Evolutionary conservation across 64 coral and sea anemone species (phyloP).

Genomic region (Dendronephthya gigantea): DNA sequence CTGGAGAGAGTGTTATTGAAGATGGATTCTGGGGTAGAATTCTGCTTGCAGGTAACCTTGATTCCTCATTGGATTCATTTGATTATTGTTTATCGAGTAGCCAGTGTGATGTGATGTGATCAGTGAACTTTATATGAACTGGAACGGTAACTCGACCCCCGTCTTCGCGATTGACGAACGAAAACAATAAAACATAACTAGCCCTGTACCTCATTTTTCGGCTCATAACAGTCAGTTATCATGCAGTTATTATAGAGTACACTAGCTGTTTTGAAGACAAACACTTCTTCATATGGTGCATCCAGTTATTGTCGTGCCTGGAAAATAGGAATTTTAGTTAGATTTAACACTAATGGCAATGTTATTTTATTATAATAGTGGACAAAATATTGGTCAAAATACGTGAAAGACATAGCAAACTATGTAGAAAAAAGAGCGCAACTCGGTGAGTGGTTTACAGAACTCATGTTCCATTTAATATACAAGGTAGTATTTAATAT

Average conservation of each 20-base stretch:
- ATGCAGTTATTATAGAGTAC: too few relatives aligned
- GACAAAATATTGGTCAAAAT: constrained; percentile 91
- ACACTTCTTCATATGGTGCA: too few relatives aligned
- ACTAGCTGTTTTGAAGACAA: too few relatives aligned
- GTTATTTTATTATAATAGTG: constrained; percentile 38
- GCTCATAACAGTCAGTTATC: too few relatives aligned
- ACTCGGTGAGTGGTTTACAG: constrained; percentile 43
- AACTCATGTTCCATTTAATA: background rate
- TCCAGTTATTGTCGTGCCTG: background rate
- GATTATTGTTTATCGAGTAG: too few relatives aligned
- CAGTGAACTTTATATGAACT: too few relatives aligned
- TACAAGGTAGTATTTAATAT: background rate
- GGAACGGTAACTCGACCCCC: too few relatives aligned
- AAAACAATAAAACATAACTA: too few relatives aligned
- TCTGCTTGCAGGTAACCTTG: constrained; percentile 53
- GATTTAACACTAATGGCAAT: background rate
- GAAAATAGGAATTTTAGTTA: background rate
- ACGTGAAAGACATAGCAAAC: constrained; percentile 82
- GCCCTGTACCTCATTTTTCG: too few relatives aligned
- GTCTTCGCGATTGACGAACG: too few relatives aligned
- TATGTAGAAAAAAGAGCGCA: constrained; percentile 87
- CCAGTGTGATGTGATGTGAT: too few relatives aligned
- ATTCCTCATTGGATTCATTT: background rate
- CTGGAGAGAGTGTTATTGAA: constrained; percentile 55
- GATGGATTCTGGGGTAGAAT: constrained; percentile 69